phyloP scores from a whole-genome alignment of 2,888 invertebrate species.

The Branchipolynoe longqiensis region DNA sequence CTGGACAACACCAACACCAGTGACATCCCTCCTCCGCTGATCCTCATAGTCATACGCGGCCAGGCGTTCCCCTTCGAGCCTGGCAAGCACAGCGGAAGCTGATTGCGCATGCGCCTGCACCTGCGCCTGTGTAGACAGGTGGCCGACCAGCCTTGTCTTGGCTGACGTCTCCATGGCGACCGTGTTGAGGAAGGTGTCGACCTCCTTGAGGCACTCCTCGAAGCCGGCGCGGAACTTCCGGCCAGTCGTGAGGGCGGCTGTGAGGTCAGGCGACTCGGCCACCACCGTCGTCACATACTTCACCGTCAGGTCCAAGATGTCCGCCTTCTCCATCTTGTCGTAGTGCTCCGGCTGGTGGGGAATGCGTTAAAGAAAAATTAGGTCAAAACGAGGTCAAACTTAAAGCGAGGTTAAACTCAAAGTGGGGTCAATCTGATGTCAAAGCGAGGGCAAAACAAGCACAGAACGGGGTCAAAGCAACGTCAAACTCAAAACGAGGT shows the following conservation, averaged over 20 bases:
- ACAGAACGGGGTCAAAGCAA: not conserved
- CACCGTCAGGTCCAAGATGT: slow-evolving; percentile 53
- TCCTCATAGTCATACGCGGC: slow-evolving; percentile 1
- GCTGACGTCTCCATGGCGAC: slow-evolving; percentile 47
- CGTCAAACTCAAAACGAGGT: not conserved
- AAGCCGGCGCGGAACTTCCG: slow-evolving; percentile 19
- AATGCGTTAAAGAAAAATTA: no score
- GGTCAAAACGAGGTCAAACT: not conserved
- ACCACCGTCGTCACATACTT: slow-evolving; percentile 19
- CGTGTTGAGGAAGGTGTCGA: slow-evolving; percentile 44
- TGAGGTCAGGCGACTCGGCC: slow-evolving; percentile 10
- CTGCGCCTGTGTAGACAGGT: slow-evolving; percentile 31
- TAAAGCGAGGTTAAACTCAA: not conserved
- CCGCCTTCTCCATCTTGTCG: slow-evolving; percentile 51
- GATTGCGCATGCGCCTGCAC: slow-evolving; percentile 22
- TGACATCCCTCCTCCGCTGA: not conserved
- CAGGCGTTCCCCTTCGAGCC: not conserved
- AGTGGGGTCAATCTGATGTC: no score
- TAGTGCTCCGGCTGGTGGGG: slow-evolving; percentile 40
- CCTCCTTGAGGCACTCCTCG: slow-evolving; percentile 28
- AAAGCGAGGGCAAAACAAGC: not conserved
- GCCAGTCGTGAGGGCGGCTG: slow-evolving; percentile 13
- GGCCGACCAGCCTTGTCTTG: slow-evolving; percentile 28
- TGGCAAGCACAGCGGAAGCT: not conserved
- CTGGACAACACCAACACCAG: not conserved